Evolutionary conservation across 2,113 vertebrate genomes (phyloP).

Genomic region (Excalfactoria chinensis): DNA sequence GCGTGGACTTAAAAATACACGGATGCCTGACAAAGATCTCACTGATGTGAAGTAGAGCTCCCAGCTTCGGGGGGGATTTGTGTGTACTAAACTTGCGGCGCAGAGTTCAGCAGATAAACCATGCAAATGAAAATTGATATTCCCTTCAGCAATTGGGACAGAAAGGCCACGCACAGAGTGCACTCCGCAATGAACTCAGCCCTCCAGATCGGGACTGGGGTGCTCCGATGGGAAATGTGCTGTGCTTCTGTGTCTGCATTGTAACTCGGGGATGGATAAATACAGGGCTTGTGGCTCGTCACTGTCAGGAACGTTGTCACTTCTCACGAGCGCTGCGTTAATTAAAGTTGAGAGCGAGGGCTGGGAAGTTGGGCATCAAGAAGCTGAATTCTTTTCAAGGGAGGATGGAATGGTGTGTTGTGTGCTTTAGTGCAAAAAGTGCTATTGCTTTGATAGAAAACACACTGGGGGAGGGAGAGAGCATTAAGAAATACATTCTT

Average conservation of each 20-base stretch:
- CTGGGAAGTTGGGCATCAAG: not conserved
- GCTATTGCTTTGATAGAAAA: not conserved
- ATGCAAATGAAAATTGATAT: constrained; percentile 58
- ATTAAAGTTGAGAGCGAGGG: constrained; percentile 39
- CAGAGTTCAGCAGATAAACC: not conserved
- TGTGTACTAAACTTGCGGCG: constrained; percentile 3
- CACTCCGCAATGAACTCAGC: not conserved
- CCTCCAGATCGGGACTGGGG: not conserved
- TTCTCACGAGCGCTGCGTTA: constrained; percentile 6
- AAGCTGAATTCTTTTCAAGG: not conserved
- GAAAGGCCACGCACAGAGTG: not conserved
- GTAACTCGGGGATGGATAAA: constrained; percentile 36
- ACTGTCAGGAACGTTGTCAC: constrained; percentile 51
- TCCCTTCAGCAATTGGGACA: not conserved
- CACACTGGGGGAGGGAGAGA: too few species aligned
- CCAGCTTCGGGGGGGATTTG: not conserved
- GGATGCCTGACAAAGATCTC: constrained; percentile 15
- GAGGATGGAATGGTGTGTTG: not conserved
- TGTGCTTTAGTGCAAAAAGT: not conserved
- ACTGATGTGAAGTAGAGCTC: constrained; percentile 15
- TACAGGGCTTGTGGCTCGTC: constrained; percentile 30
- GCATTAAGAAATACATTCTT: not conserved
- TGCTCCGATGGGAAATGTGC: constrained; percentile 20
- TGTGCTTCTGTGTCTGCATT: not conserved
- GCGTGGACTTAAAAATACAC: not conserved